Percentiles rank a stretch among this genome's conserved stretches.
These are phyloP conservation scores for Eptesicus fuscus DNA, from an alignment of 2,113 vertebrate genomes.

Conservation along the genomic window DNA sequence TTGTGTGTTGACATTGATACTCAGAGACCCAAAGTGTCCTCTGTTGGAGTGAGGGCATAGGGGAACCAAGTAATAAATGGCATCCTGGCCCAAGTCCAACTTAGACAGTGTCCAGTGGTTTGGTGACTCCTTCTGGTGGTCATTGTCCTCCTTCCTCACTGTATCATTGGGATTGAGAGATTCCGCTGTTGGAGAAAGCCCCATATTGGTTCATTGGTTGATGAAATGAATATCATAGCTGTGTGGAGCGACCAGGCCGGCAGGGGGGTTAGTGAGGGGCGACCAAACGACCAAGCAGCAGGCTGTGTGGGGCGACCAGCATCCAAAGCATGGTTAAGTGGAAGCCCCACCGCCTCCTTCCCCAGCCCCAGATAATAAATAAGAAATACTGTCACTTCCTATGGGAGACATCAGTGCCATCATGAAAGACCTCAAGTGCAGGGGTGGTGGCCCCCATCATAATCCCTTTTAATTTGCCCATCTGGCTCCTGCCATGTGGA, in stretches of 20 bases:
- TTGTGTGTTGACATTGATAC: background rate
- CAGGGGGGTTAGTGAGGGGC: too few relatives aligned
- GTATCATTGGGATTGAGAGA: too few relatives aligned
- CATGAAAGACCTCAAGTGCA: background rate
- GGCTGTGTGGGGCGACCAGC: too few relatives aligned
- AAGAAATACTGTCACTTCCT: background rate
- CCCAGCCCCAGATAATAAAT: too few relatives aligned
- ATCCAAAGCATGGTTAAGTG: too few relatives aligned
- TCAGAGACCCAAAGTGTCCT: background rate
- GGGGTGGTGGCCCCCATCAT: background rate
- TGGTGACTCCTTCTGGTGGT: too few relatives aligned
- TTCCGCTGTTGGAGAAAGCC: background rate
- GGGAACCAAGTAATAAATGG: background rate
- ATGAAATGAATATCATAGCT: background rate
- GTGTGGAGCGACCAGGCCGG: too few relatives aligned
- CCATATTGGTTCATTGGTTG: background rate
- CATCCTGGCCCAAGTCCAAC: background rate
- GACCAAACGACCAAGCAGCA: too few relatives aligned
- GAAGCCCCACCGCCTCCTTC: background rate
- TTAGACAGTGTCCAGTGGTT: background rate
- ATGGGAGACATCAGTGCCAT: background rate
- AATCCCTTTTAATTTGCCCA: background rate
- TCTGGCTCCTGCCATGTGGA: background rate
- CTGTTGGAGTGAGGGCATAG: background rate
- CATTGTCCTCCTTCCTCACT: background rate